Evolutionary conservation across 2,888 invertebrate species (phyloP), one percentile per base, ranked within the genome.

Genomic region (Andricus quercusramuli): DNA sequence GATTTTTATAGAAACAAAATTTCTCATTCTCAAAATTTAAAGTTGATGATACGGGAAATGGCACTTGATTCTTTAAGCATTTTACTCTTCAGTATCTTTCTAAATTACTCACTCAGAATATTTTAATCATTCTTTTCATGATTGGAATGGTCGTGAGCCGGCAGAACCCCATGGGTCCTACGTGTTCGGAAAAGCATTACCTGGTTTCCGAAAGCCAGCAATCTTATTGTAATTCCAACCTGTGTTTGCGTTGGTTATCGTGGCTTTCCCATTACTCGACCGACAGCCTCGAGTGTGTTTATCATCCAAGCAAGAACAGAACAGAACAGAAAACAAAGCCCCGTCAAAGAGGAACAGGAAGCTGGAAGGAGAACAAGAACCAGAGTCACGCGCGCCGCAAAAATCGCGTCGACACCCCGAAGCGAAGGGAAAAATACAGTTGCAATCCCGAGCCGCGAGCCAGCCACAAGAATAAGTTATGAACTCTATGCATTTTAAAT

Each of bases 401-500:
- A 79, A 79, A 79, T 77, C 79, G 79, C 59, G 79, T 79, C 77
- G 67, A 77, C 79, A 47, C 65, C 51, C 29, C 67, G 67, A 79
- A 65, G 77, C 67, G 77, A 77, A 56, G 77, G 51, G 77, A 79
- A 67, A 79, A 67, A 79, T 79, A 79, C 77, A 77, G 47, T 65
- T 78, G 80, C 64, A 67, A 79, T 78, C 77, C 82, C 84, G 84
- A 83, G 85, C 82, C 84, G 84, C 83, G 85, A 87, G 84, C 86
- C 88, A 85, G 85, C 85, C 79, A 78, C 85, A 87, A 86, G 90
- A 90, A 90, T 90, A 90, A 90, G 89, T 91, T 90, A 90, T 89
- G 88, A 91, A 91, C 89, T 90, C 91, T 89, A 91, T 91, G 91
- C 90, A 91, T 90, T 91, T 90, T 90, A 89, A 90, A 91, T 88